Conservation (phyloP, 1,140 invertebrate genomes). For the Drosophila ambigua region DNA sequence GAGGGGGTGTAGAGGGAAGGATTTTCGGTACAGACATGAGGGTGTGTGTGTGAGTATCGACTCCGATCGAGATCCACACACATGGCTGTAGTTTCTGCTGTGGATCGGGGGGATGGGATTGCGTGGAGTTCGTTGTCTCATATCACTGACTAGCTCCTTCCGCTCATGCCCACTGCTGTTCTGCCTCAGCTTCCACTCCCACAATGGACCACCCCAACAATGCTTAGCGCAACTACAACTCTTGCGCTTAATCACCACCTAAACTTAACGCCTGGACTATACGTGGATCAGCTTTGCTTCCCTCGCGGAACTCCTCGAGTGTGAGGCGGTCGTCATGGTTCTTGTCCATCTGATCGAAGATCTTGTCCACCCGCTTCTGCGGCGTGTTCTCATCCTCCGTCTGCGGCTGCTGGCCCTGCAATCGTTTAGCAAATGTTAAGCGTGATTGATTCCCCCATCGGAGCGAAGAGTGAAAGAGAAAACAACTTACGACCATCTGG, state of each 20-base stretch:
- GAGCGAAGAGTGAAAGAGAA: neutral
- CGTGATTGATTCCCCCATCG: neutral
- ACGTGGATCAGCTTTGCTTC: constrained; percentile 98
- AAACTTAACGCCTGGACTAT: constrained; percentile 97
- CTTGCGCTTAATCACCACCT: constrained; percentile 85
- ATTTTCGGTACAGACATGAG: neutral
- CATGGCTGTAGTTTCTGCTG: neutral
- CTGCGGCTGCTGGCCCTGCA: constrained; percentile 93
- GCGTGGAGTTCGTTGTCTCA: constrained; percentile 60
- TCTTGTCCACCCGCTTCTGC: constrained; percentile 97
- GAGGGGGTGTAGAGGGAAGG: neutral
- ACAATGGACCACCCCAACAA: neutral
- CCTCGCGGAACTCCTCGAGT: constrained; percentile 97
- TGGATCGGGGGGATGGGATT: constrained; percentile 16
- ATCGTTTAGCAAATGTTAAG: neutral
- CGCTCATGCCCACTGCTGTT: constrained; percentile 13
- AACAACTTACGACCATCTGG: constrained; percentile 96
- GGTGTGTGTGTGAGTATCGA: no score
- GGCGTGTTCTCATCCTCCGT: constrained; percentile 97
- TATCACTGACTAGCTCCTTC: constrained; percentile 33
- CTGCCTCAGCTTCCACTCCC: constrained; percentile 11
- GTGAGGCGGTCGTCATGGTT: constrained; percentile 92
- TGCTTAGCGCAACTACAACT: constrained; percentile 52
- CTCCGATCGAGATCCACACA: no score
- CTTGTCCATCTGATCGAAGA: constrained; percentile 99